phyloP scores from a whole-genome alignment of 2,888 invertebrate species.

The Esperia sulphurella region DNA sequence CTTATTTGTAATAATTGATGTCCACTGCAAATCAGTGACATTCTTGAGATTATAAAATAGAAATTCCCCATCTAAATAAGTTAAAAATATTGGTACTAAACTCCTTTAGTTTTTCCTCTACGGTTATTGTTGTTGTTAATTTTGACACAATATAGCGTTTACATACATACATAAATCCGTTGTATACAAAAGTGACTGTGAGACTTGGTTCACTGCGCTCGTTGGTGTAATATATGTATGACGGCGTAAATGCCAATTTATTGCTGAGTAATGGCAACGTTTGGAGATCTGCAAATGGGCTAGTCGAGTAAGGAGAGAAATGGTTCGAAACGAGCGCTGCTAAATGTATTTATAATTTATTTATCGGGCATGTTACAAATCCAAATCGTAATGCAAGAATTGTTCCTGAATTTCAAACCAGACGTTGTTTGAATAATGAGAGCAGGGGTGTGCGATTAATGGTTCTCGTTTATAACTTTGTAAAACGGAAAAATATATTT shows the following conservation, averaged over 20 bases:
- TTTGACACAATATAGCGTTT: too few relatives aligned
- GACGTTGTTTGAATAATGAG: slow-evolving; percentile 39
- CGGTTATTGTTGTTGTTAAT: too few relatives aligned
- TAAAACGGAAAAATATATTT: background rate
- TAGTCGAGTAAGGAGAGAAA: slow-evolving; percentile 75
- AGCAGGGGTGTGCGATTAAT: slow-evolving; percentile 15
- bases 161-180: background rate
- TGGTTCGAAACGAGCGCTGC: slow-evolving; percentile 67
- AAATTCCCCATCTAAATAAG: too few relatives aligned
- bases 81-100: too few relatives aligned
- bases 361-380: slow-evolving; percentile 67
- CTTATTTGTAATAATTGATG: too few relatives aligned
- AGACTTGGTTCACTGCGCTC: slow-evolving; percentile 64
- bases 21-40: too few relatives aligned
- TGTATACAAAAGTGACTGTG: slow-evolving; percentile 61
- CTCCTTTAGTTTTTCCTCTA: too few relatives aligned
- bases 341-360: slow-evolving; percentile 78
- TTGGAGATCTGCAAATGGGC: slow-evolving; percentile 77
- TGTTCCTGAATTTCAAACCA: slow-evolving; percentile 34
- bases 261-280: slow-evolving; percentile 78
- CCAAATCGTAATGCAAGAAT: slow-evolving; percentile 59
- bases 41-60: too few relatives aligned
- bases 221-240: slow-evolving; percentile 75
- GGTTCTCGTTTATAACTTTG: slow-evolving; percentile 4
- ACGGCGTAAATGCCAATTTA: slow-evolving; percentile 78